phyloP scores from a whole-genome alignment of 1,140 invertebrate species.

The Drosophila pachea region DNA sequence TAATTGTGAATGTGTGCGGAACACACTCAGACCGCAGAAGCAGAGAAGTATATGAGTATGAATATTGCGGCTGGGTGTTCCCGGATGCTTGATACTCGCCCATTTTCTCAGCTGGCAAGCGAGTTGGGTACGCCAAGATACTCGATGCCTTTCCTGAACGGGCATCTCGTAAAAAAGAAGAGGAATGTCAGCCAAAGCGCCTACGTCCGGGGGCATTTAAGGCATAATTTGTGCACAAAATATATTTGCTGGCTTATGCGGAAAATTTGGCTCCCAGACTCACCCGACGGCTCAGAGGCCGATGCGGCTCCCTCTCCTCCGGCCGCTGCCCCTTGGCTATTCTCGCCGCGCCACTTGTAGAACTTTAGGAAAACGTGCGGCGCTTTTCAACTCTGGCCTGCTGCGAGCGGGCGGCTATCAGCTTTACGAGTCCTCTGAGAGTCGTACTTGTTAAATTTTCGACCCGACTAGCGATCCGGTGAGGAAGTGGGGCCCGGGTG shows the following conservation, averaged over 20 bases:
- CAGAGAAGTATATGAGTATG: background rate
- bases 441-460: constrained; percentile 67
- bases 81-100: background rate
- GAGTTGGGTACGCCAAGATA: no score
- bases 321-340: constrained; percentile 10
- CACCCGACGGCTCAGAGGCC: constrained; percentile 1
- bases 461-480: constrained; percentile 31
- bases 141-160: background rate
- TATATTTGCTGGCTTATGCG: constrained; percentile 59
- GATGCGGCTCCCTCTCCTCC: background rate
- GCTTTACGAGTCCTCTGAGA: constrained; percentile 73
- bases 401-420: constrained; percentile 51
- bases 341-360: constrained; percentile 59
- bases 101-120: background rate
- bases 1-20: constrained; percentile 70
- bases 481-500: constrained; percentile 1
- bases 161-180: background rate
- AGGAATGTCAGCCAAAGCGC: constrained; percentile 1
- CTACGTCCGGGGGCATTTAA: constrained; percentile 44
- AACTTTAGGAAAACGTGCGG: constrained; percentile 68
- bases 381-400: constrained; percentile 57
- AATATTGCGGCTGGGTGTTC: background rate
- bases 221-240: constrained; percentile 72
- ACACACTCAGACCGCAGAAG: constrained; percentile 23
- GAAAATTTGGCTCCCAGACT: constrained; percentile 41